These are phyloP conservation scores for Euschistus heros DNA, from an alignment of 1,140 invertebrate genomes.

Conservation along the genomic window DNA sequence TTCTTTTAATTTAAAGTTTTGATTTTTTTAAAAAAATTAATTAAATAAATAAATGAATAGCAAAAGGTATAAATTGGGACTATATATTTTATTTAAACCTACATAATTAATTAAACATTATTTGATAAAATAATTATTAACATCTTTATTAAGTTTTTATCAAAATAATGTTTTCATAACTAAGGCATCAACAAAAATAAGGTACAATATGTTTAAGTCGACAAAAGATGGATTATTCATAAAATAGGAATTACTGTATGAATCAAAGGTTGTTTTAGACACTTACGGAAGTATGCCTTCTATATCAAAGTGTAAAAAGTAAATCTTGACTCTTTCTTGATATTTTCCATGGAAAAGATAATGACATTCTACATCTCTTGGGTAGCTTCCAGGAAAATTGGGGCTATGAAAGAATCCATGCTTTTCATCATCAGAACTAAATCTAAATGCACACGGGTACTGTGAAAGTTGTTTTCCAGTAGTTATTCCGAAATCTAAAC, in stretches of 20 bases:
- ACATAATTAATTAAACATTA: too few species aligned
- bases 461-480: slow-evolving; percentile 58
- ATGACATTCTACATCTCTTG: slow-evolving; percentile 84
- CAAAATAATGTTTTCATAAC: too few species aligned
- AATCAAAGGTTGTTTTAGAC: slow-evolving; percentile 7
- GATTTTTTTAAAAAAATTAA: too few species aligned
- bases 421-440: slow-evolving; percentile 51
- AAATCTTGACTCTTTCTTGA: slow-evolving; percentile 71
- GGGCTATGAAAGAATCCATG: slow-evolving; percentile 76
- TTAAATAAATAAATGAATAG: too few species aligned
- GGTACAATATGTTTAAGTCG: too few species aligned
- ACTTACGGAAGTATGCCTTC: slow-evolving; percentile 83
- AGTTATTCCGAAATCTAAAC: slow-evolving; percentile 68
- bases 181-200: too few species aligned
- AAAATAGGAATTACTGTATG: not conserved
- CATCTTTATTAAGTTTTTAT: too few species aligned
- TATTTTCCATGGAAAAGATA: slow-evolving; percentile 81
- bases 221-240: too few species aligned
- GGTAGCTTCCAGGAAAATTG: slow-evolving; percentile 87
- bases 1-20: too few species aligned
- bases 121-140: too few species aligned
- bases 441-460: slow-evolving; percentile 70
- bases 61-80: too few species aligned
- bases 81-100: too few species aligned
- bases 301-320: slow-evolving; percentile 83